Evolutionary conservation across 2,888 invertebrate genomes (phyloP).

Genomic region (Heliconius aoede): DNA sequence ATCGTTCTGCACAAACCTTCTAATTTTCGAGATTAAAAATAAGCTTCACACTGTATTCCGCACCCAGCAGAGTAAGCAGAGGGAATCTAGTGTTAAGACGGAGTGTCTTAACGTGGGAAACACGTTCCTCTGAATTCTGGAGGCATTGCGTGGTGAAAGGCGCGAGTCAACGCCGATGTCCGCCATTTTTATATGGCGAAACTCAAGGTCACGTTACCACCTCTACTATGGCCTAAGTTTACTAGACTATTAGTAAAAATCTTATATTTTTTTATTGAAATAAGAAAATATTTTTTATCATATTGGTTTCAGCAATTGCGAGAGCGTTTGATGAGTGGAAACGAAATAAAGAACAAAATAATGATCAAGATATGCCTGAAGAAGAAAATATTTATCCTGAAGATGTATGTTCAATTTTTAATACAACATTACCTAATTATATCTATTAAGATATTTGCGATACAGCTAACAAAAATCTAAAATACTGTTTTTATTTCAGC

Average conservation of each 20-base stretch:
- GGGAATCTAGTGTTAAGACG: neutral
- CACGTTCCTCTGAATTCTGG: neutral
- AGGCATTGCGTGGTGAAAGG: neutral
- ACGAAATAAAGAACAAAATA: constrained; percentile 81
- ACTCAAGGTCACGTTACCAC: neutral
- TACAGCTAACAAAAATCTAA: neutral
- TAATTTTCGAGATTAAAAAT: no score
- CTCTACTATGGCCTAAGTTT: neutral
- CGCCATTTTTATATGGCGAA: no score
- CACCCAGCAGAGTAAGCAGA: neutral
- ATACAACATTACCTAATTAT: neutral
- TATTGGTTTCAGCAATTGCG: constrained; percentile 66
- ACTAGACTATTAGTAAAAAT: neutral
- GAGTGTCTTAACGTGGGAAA: no score
- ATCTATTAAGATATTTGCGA: neutral
- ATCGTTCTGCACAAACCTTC: neutral
- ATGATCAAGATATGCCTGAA: constrained; percentile 85
- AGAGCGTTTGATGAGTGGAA: constrained; percentile 89
- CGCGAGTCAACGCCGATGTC: neutral
- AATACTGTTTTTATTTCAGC: constrained; percentile 56
- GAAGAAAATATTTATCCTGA: constrained; percentile 89
- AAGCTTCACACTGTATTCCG: no score
- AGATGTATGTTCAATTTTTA: constrained; percentile 67
- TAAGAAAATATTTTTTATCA: neutral
- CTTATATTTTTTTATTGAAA: neutral